Evolutionary conservation across 2,888 invertebrate species (phyloP).

Genomic region (Amblyjoppa proteus): DNA sequence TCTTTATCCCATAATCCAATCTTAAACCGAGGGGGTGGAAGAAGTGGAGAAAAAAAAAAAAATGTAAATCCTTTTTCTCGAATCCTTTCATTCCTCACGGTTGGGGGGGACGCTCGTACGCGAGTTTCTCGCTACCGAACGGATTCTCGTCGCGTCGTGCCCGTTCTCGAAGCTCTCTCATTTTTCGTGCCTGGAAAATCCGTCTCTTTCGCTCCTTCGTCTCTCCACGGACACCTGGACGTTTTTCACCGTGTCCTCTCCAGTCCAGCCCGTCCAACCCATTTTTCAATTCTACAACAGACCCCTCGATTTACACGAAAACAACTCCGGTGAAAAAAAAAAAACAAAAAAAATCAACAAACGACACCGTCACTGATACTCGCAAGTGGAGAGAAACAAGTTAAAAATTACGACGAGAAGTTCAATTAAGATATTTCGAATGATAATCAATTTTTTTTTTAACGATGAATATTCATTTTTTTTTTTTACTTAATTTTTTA

Average conservation of each 20-base stretch:
- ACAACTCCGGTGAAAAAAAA: neutral
- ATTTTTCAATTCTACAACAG: conserved; percentile 8
- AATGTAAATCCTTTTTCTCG: conserved; percentile 56
- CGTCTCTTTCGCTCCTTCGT: neutral
- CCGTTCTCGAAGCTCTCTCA: neutral
- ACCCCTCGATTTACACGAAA: conserved; percentile 7
- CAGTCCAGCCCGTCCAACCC: neutral
- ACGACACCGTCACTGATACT: neutral
- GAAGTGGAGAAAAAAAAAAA: conserved; percentile 28
- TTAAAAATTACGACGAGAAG: neutral
- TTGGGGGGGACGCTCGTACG: conserved; percentile 37
- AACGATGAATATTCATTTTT: neutral
- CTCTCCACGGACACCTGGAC: conserved; percentile 78
- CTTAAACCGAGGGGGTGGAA: conserved; percentile 43
- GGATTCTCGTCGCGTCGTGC: conserved; percentile 61
- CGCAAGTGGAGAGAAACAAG: neutral
- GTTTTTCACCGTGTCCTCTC: conserved; percentile 66
- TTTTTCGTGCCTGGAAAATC: neutral
- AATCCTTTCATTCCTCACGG: conserved; percentile 54
- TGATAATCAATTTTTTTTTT: neutral
- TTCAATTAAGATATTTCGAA: neutral
- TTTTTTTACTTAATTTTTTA: neutral
- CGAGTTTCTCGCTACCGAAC: conserved; percentile 27
- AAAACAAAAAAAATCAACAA: neutral
- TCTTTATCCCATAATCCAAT: conserved; percentile 67